These are phyloP conservation scores for Atherinosoma microstoma DNA, from an alignment of 2,797 vertebrate species.

Conservation along the genomic window DNA sequence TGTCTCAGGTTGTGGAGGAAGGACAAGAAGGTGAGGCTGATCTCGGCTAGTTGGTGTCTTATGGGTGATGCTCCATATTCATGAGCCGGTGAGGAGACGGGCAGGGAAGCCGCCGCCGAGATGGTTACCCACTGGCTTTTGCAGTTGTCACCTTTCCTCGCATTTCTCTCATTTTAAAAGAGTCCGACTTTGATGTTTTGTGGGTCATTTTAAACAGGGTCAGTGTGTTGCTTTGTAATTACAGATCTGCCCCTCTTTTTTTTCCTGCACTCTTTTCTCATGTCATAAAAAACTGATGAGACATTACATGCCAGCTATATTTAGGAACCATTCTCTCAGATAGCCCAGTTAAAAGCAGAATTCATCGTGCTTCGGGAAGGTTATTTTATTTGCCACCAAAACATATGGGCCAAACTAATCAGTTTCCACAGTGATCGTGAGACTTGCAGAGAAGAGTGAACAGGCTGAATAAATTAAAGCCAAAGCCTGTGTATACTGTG, in stretches of 20 bases:
- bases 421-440: constrained; percentile 21
- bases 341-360: constrained; percentile 37
- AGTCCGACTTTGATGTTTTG: constrained; percentile 9
- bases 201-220: constrained; percentile 51
- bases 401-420: neutral
- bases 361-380: constrained; percentile 25
- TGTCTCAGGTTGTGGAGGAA: constrained; percentile 85
- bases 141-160: constrained; percentile 7
- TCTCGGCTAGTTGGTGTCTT: constrained; percentile 18
- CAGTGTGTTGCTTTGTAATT: constrained; percentile 29
- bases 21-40: constrained; percentile 84
- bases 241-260: constrained; percentile 18
- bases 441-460: constrained; percentile 21
- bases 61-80: constrained; percentile 18
- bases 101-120: constrained; percentile 24
- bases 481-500: constrained; percentile 54
- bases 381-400: constrained; percentile 33
- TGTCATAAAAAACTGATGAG: constrained; percentile 74
- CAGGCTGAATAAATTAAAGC: constrained; percentile 51
- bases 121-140: constrained; percentile 31
- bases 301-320: constrained; percentile 57
- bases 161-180: neutral
- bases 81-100: constrained; percentile 36
- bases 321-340: constrained; percentile 42
- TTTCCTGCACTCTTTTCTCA: constrained; percentile 28